Evolutionary conservation across 2,888 invertebrate species (phyloP), one percentile per base, ranked within the genome.

Genomic region (Spisula subtruncata): DNA sequence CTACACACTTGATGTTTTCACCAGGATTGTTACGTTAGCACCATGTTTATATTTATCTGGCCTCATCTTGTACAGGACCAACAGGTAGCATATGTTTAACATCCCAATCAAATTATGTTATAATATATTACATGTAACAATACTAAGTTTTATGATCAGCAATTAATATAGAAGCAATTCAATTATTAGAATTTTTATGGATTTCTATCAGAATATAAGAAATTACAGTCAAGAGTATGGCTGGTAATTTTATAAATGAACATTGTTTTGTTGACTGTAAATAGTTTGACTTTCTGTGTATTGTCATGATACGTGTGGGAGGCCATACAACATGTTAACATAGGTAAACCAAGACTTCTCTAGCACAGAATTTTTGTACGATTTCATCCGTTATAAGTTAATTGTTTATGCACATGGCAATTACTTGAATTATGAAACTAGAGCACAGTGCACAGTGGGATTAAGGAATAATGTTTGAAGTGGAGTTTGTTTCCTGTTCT

Each of bases 401-500:
- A 75, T 75, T 75, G 75, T 75, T 75, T 32, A 75, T 75, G 25
- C 75, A 32, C 18, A 75, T 35, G 60, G 29, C 75, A 75, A 80
- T 81, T 86, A 80, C 80, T 60, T 20, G 79, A 80, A 18, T 41
- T 41, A 41, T 48, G 32, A 18, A n/a, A 46, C 25, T 25, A n/a
- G 25, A 81, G 46, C 18, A 81, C 46, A n/a, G n/a, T n/a, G 20
- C 8, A 1, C 41, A 81, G 25, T 48, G 48, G 85, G 29, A 75
- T 79, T 79, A 54, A 75, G 29, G 16, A 32, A 35, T 18, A 10
- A 92, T 92, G 92, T 90, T 92, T 87, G 92, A 90, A 54, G 92
- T 89, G 89, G 90, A 92, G 75, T 85, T 92, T 92, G 90, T 81
- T 18, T 92, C 90, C 20, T 92, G 92, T 86, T 84, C 87, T 35